phyloP scores from a whole-genome alignment of 2,888 invertebrate species.

The Dasypolia templi region DNA sequence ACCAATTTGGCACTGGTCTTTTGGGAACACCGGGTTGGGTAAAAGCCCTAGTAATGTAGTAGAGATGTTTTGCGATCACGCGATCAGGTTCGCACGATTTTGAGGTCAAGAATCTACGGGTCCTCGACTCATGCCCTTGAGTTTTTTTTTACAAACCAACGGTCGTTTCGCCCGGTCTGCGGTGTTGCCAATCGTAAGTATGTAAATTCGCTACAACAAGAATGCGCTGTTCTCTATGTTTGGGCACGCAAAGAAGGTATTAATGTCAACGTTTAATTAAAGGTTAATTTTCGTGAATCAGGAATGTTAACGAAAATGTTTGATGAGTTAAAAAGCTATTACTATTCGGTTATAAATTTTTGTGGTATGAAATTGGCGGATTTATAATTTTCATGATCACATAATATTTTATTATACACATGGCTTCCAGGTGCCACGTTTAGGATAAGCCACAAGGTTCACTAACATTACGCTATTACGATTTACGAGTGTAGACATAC shows the following conservation, averaged over 20 bases:
- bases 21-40: constrained; percentile 64
- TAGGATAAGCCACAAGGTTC: constrained; percentile 13
- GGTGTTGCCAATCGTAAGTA: constrained; percentile 63
- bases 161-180: constrained; percentile 67
- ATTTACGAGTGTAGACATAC: no score
- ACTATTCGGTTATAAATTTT: neutral
- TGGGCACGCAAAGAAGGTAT: constrained; percentile 37
- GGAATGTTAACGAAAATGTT: neutral
- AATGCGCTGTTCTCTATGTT: constrained; percentile 44
- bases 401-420: constrained; percentile 34
- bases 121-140: constrained; percentile 87
- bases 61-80: constrained; percentile 68
- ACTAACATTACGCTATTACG: neutral
- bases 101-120: constrained; percentile 87
- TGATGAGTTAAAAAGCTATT: neutral
- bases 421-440: neutral
- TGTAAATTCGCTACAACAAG: constrained; percentile 51
- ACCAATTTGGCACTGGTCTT: constrained; percentile 43
- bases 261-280: constrained; percentile 23
- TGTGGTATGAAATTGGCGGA: neutral
- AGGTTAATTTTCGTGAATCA: constrained; percentile 5
- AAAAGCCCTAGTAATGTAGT: constrained; percentile 71
- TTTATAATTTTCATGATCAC: constrained; percentile 19
- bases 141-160: constrained; percentile 83
- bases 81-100: constrained; percentile 71